Evolutionary conservation across 2,888 invertebrate genomes (phyloP).

Genomic region (Tromatobia lineatoria): DNA sequence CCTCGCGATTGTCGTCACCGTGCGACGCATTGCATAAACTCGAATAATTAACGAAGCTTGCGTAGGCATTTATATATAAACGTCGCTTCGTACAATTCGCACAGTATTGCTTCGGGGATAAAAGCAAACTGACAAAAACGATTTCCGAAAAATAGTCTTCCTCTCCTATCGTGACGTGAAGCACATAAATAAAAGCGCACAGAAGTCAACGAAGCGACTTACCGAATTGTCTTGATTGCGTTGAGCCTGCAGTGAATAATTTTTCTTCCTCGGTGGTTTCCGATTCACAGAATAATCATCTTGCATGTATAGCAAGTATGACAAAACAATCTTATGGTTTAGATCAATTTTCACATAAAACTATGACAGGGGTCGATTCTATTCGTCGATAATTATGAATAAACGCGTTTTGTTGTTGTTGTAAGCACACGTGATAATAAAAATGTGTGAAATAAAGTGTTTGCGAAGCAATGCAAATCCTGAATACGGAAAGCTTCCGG

Average conservation of each 20-base stretch:
- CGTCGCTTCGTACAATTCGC: not conserved
- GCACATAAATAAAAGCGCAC: not conserved
- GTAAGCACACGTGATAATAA: not conserved
- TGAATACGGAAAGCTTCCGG: not conserved
- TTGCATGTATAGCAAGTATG: slow-evolving; percentile 9
- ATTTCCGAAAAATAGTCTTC: not conserved
- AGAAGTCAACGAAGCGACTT: slow-evolving; percentile 11
- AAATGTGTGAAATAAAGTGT: not conserved
- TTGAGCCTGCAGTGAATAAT: not conserved
- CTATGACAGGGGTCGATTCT: not conserved
- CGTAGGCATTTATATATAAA: not conserved
- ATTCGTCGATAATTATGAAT: not conserved
- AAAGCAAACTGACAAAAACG: not conserved
- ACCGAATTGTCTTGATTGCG: slow-evolving; percentile 39
- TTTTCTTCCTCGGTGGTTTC: slow-evolving; percentile 25
- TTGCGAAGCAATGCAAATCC: not conserved
- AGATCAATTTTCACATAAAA: slow-evolving; percentile 6
- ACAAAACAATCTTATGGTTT: not conserved
- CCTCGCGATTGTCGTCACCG: not conserved
- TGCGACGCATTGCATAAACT: not conserved
- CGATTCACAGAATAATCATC: slow-evolving; percentile 29
- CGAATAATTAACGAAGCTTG: not conserved
- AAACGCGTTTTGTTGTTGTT: not conserved
- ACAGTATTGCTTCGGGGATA: not conserved
- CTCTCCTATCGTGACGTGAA: not conserved